Evolutionary conservation across 92 coral and sea anemone genomes (phyloP).

Genomic region (Zoanthus gigantus): DNA sequence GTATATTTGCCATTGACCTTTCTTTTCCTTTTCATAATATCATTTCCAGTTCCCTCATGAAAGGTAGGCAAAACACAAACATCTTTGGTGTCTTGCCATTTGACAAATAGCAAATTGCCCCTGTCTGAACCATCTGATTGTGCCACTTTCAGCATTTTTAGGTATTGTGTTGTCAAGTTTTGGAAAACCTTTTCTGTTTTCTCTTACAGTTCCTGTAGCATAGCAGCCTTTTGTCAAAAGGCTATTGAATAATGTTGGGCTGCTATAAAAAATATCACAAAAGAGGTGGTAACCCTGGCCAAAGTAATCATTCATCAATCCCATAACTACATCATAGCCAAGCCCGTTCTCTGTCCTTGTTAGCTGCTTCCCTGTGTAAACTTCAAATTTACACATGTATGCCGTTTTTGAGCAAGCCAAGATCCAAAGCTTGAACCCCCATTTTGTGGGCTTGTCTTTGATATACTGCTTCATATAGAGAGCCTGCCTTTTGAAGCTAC

Average conservation of each 20-base stretch:
- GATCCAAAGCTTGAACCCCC: too few species aligned
- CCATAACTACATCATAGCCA: too few species aligned
- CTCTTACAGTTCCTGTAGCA: conserved; percentile 70
- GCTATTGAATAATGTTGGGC: conserved; percentile 50
- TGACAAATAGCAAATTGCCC: conserved; percentile 29
- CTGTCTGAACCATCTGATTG: conserved; percentile 55
- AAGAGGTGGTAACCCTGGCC: too few species aligned
- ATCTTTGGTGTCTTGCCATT: conserved; percentile 54
- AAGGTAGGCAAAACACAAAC: conserved; percentile 39
- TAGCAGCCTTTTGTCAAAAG: conserved; percentile 50
- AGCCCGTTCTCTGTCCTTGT: too few species aligned
- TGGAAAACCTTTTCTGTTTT: conserved; percentile 69
- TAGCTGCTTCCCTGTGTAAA: too few species aligned
- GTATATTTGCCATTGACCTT: conserved; percentile 44
- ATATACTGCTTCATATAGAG: too few species aligned
- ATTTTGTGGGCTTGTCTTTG: too few species aligned
- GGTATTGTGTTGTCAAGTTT: conserved; percentile 29
- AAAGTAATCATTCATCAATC: too few species aligned
- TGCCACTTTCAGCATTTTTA: conserved; percentile 44
- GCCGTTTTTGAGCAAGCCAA: too few species aligned
- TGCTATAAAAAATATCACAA: conserved; percentile 28
- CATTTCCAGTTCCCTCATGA: conserved; percentile 39
- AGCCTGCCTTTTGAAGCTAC: too few species aligned
- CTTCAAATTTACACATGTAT: too few species aligned
- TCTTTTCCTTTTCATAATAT: conserved; percentile 22